Conservation (phyloP, 2,797 vertebrate species). For the Gastrophryne carolinensis region DNA sequence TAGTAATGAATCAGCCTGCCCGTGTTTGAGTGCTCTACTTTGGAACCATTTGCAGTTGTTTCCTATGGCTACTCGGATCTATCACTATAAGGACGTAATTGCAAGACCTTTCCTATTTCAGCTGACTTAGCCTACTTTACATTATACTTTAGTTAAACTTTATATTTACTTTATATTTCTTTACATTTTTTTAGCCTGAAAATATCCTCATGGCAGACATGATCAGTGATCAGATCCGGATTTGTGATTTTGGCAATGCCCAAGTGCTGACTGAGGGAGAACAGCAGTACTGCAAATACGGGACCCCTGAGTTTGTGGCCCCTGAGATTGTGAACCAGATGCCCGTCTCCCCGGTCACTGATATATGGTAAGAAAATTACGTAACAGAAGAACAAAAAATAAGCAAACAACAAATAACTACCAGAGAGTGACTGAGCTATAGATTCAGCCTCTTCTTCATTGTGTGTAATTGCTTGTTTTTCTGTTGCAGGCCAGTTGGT, state of each 20-base stretch:
- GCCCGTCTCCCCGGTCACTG: slow-evolving; percentile 87
- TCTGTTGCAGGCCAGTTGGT: slow-evolving; percentile 80
- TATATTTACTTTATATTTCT: neutral
- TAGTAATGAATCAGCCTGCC: too few species aligned
- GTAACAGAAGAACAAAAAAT: too few species aligned
- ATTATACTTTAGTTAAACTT: too few species aligned
- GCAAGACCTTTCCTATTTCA: too few species aligned
- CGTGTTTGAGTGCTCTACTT: too few species aligned
- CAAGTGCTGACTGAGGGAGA: slow-evolving; percentile 79
- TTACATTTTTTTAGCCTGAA: slow-evolving; percentile 80
- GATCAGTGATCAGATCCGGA: slow-evolving; percentile 84
- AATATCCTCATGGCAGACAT: slow-evolving; percentile 90
- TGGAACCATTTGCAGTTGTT: too few species aligned
- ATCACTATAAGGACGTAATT: too few species aligned
- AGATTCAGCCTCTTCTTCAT: neutral
- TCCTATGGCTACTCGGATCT: too few species aligned
- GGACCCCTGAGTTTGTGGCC: slow-evolving; percentile 93
- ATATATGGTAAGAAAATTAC: slow-evolving; percentile 90
- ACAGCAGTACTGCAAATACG: slow-evolving; percentile 91
- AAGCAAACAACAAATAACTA: neutral
- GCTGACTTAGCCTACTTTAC: too few species aligned
- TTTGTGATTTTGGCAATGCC: slow-evolving; percentile 94
- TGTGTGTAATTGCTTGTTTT: slow-evolving; percentile 12
- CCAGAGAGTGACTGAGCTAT: neutral
- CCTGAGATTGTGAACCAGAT: slow-evolving; percentile 96